phyloP scores from a whole-genome alignment of 2,888 invertebrate species.

The Athripsodes cinereus region DNA sequence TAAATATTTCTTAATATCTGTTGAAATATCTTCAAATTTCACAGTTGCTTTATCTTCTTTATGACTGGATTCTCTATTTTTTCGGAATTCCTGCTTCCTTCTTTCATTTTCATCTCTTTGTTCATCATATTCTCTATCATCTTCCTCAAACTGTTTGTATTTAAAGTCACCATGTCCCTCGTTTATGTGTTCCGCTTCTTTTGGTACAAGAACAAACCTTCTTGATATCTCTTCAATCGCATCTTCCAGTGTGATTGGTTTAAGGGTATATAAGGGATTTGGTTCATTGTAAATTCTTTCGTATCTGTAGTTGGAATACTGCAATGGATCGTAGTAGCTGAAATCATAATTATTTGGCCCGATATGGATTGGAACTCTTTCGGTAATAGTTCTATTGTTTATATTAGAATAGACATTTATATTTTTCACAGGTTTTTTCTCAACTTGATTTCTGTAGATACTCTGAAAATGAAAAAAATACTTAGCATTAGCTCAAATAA shows the following conservation, averaged over 20 bases:
- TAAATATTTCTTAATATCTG: neutral
- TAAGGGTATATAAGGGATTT: slow-evolving; percentile 14
- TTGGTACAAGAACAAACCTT: slow-evolving; percentile 25
- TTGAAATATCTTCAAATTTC: neutral
- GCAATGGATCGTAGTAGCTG: slow-evolving; percentile 9
- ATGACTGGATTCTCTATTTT: neutral
- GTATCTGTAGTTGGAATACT: slow-evolving; percentile 15
- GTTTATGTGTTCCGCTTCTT: slow-evolving; percentile 4
- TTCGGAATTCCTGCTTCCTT: too few relatives aligned
- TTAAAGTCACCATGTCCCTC: neutral
- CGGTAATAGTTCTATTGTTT: slow-evolving; percentile 3
- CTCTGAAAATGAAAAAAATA: slow-evolving; percentile 11
- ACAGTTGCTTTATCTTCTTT: neutral
- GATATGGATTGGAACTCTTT: slow-evolving; percentile 11
- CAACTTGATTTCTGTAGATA: slow-evolving; percentile 16
- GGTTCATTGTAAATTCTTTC: slow-evolving; percentile 15
- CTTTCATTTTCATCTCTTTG: neutral
- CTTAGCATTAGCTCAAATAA: neutral
- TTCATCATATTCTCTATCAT: neutral
- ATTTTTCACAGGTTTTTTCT: slow-evolving; percentile 3
- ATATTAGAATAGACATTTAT: neutral
- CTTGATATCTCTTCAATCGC: slow-evolving; percentile 26
- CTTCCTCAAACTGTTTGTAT: neutral
- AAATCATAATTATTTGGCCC: slow-evolving; percentile 1
- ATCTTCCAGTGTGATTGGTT: slow-evolving; percentile 24